These are phyloP conservation scores for Lycaon pictus DNA, from an alignment of 2,113 vertebrate genomes.

Conservation along the genomic window DNA sequence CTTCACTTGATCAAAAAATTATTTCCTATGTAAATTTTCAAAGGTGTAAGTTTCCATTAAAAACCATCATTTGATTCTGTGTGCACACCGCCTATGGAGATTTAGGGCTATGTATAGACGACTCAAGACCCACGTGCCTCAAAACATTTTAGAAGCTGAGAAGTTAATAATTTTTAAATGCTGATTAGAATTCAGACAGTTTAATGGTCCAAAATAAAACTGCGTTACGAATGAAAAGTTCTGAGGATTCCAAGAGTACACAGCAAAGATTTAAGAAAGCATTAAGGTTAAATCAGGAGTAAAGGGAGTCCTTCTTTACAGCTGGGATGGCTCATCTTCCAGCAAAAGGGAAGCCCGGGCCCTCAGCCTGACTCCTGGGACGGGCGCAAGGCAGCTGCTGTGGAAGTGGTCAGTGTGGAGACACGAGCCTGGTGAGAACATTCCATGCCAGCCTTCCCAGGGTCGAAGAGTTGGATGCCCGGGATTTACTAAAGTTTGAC, in stretches of 20 bases:
- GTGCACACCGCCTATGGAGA: neutral
- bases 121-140: neutral
- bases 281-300: neutral
- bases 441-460: neutral
- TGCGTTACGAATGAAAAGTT: neutral
- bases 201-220: conserved; percentile 9
- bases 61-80: conserved; percentile 25
- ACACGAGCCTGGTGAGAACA: neutral
- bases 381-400: neutral
- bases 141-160: conserved; percentile 32
- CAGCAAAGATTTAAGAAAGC: conserved; percentile 9
- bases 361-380: neutral
- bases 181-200: conserved; percentile 18
- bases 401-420: neutral
- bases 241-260: neutral
- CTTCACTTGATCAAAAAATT: conserved; percentile 48
- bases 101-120: neutral
- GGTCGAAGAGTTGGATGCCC: neutral
- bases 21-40: conserved; percentile 44
- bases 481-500: neutral
- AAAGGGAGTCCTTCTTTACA: neutral
- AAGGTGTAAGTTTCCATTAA: conserved; percentile 7
- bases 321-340: neutral
- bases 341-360: neutral
- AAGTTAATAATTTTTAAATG: conserved; percentile 28